Base-by-base conservation (phyloP, 2,113 vertebrate genomes). In the Pteropus alecto region DNA sequence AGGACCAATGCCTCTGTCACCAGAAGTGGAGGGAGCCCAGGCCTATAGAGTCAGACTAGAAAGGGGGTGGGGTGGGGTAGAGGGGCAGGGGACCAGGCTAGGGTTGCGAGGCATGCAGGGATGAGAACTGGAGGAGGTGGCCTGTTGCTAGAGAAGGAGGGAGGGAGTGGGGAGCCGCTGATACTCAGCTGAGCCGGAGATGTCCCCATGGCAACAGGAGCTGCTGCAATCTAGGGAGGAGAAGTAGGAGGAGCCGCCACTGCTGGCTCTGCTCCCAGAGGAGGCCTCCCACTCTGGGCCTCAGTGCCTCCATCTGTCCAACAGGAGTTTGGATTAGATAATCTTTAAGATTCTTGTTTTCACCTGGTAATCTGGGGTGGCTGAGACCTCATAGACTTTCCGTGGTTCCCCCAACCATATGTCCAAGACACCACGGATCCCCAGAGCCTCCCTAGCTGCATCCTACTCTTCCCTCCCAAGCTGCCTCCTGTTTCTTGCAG, bases 161-260 rank as follows among this genome's bases (percentile, higher is more conserved):
- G 77, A 94, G 77, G 51, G 48, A 81, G 77, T 95, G 87, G 81
- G 94, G 93, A 98, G 94, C 85, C 24, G 38, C 76, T 95, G 97
- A 97, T 82, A 97, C 88, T 87, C 46, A 26, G 16, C 9, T 9
- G 95, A 97, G 94, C 77, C 88, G 76, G 97, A 96, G 95, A 97
- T 38, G 48, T 98, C 95, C 93, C 97, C 96, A 97, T 97, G 93
- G 97, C 89, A 98, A 98, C 97, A 1, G 73, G 87, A 97, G 83
- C 88, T 63, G 4, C 97, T 78, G 95, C 82, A 33, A 82, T 54
- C 85, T 84, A 13, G 8, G 88, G 90, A 97, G 87, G 76, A 96
- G 89, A 97, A 94, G 94, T 97, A 73, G 96, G 95, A 97, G 97
- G 97, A 97, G 97, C 91, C 97, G 93, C 94, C 79, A 93, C 54